Base-by-base conservation (phyloP, 2,113 vertebrate genomes). In the Sitta europaea region DNA sequence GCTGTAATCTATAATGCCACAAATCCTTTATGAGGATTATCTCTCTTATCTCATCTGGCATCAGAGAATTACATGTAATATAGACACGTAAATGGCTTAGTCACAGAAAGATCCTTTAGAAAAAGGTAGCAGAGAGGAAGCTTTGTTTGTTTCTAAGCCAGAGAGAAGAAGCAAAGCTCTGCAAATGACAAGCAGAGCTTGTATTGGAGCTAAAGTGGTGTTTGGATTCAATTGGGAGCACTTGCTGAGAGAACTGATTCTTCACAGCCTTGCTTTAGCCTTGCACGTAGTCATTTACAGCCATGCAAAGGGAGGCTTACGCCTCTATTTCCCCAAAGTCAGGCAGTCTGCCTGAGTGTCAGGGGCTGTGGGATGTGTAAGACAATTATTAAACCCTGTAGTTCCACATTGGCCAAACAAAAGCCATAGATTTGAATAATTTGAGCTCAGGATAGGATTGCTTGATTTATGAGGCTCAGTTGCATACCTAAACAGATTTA, bases 1-100 rank as follows among this genome's bases (percentile, higher is more conserved):
- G 51, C 62, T 81, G 61, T 91, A 92, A 90, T 91, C 84, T 88
- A 7, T 74, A 96, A 84, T 92, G 77, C 73, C 58, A 85, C 75
- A 97, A 95, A 96, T 93, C 95, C 90, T 96, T 91, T 90, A 90
- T 96, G 61, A 81, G 86, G 93, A 96, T 97, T 96, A 97, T 86
- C 88, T 88, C 84, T 81, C 54, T 96, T 93, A 93, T 94, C 93
- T 96, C 91, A 79, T 85, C 92, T 94, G 83, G 65, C 74, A 94
- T 91, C 96, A 95, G 86, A 97, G 93, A 86, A 95, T 95, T 96
- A 95, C 65, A 70, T 88, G 93, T 86, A 91, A 94, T 95, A 88
- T 65, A 94, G 92, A 96, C 81, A 81, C 50, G 47, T 82, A 96
- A 96, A 96, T 96, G 72, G 78, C 75, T 92, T 94, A 93, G 77